Percentiles rank a stretch among this genome's conserved stretches.
Conservation (phyloP, 2,888 invertebrate species). For the Aelia acuminata region DNA sequence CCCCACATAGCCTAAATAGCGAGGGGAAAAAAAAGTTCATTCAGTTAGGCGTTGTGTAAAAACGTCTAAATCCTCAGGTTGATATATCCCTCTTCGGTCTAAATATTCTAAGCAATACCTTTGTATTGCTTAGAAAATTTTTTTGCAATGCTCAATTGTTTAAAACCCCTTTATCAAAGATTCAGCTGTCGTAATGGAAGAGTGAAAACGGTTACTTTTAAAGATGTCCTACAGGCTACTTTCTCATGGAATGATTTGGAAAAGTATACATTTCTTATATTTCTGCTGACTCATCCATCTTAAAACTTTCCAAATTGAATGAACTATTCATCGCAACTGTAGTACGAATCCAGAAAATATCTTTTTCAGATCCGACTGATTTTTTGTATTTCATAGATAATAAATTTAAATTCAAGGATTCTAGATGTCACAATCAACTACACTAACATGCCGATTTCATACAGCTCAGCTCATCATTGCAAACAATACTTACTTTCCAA, state of each 20-base stretch:
- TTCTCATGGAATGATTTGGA: background rate
- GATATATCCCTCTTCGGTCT: no score
- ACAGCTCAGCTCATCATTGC: no score
- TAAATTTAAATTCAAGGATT: background rate
- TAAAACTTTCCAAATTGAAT: background rate
- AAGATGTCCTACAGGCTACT: background rate
- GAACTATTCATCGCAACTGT: background rate
- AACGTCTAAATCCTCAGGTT: no score
- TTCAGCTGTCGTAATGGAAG: background rate
- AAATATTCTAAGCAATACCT: no score
- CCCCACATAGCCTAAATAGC: no score
- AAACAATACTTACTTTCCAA: no score
- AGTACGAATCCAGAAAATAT: background rate
- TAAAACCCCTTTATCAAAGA: background rate
- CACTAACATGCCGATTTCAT: no score
- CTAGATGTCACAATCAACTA: no score
- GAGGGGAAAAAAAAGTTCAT: no score
- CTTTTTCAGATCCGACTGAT: background rate
- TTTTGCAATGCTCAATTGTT: no score
- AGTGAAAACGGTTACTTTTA: background rate
- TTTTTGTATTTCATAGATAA: background rate
- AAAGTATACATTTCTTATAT: background rate
- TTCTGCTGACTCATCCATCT: slow-evolving; percentile 14
- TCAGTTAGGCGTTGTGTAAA: no score
- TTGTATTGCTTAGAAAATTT: no score